Evolutionary conservation across 37 sponge, comb jelly and placozoan genomes (phyloP), one percentile per base, ranked within the genome.

Genomic region (Haliclona indistincta): DNA sequence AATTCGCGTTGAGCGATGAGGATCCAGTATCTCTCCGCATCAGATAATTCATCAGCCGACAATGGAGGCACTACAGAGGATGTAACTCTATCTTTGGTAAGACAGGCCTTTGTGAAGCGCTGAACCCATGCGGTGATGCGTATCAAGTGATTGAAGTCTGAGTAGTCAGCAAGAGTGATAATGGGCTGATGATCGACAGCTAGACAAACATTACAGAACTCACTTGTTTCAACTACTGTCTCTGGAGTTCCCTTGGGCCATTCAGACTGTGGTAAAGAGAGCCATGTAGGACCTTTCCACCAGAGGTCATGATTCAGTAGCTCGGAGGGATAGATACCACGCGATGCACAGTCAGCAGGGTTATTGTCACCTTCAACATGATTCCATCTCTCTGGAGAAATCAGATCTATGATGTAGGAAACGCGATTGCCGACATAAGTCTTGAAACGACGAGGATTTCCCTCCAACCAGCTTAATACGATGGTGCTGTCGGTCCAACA

Each of bases 81-180:
- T 7, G 51, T 10, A 8, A 38, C 38, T 10, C 5, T 23, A 28
- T 41, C 10, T 20, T 28, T 13, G 20, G 7, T 32, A 29, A 51
- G 81, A 62, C 76, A 83, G 64, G 74, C 75, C 4, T 17, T 20
- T 0, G 56, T 41, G 53, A 83, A 83, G 19, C 84, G 52, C 7
- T 61, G 32, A 17, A 68, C 22, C 84, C 76, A 79, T 17, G 80
- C 76, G 25, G 84, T 83, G 43, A 83, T 47, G n/a, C 76, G 49
- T 36, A 40, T 38, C 3, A 81, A 54, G 5, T 52, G 65, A 49
- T 22, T 51, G 39, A 73, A 77, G 25, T 51, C 44, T 19, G 78
- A 77, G 55, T 47, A 65, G 55, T 66, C 22, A 28, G 53, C 67
- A 29, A 45, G 19, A 19, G 78, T 52, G 8, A 77, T 66, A 63